phyloP scores from a whole-genome alignment of 2,888 invertebrate genomes.

The Falcaria lacertinaria region DNA sequence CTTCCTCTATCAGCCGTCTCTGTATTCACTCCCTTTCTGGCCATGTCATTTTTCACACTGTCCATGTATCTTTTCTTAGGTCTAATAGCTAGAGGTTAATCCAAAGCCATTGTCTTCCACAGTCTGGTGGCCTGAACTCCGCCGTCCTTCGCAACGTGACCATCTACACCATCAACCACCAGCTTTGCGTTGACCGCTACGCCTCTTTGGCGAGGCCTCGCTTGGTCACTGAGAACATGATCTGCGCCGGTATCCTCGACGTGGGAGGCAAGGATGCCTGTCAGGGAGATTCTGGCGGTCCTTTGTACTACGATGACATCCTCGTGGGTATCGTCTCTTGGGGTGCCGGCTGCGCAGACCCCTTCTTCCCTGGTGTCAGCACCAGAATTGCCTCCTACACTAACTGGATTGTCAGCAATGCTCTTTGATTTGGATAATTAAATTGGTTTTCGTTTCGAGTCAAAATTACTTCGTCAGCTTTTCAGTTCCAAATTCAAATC shows the following conservation, averaged over 20 bases:
- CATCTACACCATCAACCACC: slow-evolving; percentile 43
- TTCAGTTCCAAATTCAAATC: too few relatives aligned
- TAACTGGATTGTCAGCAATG: slow-evolving; percentile 31
- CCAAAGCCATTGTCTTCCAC: slow-evolving; percentile 5
- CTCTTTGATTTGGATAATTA: slow-evolving; percentile 9
- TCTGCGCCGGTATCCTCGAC: slow-evolving; percentile 46
- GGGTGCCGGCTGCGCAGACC: slow-evolving; percentile 59
- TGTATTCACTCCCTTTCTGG: too few relatives aligned
- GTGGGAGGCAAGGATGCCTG: slow-evolving; percentile 40
- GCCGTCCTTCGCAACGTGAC: slow-evolving; percentile 30
- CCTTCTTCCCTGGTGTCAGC: slow-evolving; percentile 62
- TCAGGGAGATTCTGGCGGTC: slow-evolving; percentile 53
- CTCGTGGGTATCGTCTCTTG: slow-evolving; percentile 62
- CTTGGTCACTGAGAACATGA: slow-evolving; percentile 42
- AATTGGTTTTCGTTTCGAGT: too few relatives aligned
- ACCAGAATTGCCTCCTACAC: slow-evolving; percentile 44
- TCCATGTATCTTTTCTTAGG: too few relatives aligned
- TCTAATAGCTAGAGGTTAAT: too few relatives aligned
- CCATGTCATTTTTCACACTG: too few relatives aligned
- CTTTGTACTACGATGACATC: slow-evolving; percentile 45
- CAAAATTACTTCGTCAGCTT: too few relatives aligned
- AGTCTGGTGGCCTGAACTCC: slow-evolving; percentile 30
- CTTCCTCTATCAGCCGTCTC: too few relatives aligned
- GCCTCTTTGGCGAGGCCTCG: slow-evolving; percentile 5
- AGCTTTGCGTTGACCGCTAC: slow-evolving; percentile 40